phyloP scores from a whole-genome alignment of 2,888 invertebrate species.

The Malthinus seriepunctatus region DNA sequence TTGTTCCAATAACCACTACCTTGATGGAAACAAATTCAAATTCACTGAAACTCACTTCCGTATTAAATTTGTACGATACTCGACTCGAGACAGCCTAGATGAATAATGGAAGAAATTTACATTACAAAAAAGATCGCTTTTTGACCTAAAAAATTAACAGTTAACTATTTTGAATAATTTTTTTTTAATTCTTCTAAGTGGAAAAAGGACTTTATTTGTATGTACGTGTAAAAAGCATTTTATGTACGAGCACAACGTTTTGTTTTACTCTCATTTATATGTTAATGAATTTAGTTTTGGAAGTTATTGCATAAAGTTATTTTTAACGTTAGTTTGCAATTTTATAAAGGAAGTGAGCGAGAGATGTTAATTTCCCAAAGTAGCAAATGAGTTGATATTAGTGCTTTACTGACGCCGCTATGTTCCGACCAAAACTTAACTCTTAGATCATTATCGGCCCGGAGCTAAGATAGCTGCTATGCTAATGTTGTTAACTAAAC shows the following conservation, averaged over 20 bases:
- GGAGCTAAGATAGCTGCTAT: conserved; percentile 46
- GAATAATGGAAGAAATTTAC: too few species aligned
- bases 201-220: neutral
- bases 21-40: conserved; percentile 12
- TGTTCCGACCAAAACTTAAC: conserved; percentile 38
- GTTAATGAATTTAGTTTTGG: conserved; percentile 3
- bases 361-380: conserved; percentile 43
- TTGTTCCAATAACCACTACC: conserved; percentile 12
- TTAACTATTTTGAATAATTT: too few species aligned
- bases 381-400: conserved; percentile 42
- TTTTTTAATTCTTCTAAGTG: neutral
- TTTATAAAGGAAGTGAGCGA: conserved; percentile 22
- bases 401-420: conserved; percentile 41
- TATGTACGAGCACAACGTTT: neutral
- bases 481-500: conserved; percentile 51
- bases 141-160: too few species aligned
- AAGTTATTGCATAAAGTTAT: conserved; percentile 3
- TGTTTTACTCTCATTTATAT: conserved; percentile 6
- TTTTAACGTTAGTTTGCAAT: conserved; percentile 5
- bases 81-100: neutral
- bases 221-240: neutral
- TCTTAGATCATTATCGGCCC: conserved; percentile 48
- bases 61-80: neutral
- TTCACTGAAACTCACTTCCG: conserved; percentile 14
- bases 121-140: too few species aligned